Percentiles rank a stretch among this genome's conserved stretches.
Evolutionary conservation across 2,888 invertebrate species (phyloP).

Genomic region (Hirtodrosophila duncani): DNA sequence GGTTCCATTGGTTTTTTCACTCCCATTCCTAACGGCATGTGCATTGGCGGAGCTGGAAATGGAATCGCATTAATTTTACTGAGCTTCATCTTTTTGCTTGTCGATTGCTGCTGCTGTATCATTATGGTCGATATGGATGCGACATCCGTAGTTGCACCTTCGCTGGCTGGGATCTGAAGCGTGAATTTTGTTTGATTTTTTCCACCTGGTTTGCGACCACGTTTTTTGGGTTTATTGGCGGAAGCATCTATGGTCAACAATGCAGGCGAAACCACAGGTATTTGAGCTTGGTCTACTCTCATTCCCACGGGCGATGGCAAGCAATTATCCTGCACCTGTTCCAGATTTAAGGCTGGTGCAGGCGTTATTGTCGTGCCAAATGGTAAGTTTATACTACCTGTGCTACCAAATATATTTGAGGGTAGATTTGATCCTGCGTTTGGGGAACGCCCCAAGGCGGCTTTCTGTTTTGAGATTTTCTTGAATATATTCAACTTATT

Average conservation of each 20-base stretch:
- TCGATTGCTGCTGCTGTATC: constrained; percentile 1
- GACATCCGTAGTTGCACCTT: too few species aligned
- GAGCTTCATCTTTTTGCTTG: constrained; percentile 20
- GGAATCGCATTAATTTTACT: constrained; percentile 4
- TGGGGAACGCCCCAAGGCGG: constrained; percentile 35
- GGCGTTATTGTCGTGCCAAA: constrained; percentile 77
- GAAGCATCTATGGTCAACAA: constrained; percentile 10
- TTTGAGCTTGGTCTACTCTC: neutral
- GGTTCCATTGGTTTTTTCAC: constrained; percentile 32
- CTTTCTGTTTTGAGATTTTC: constrained; percentile 83
- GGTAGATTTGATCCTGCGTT: constrained; percentile 21
- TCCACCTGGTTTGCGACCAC: constrained; percentile 75
- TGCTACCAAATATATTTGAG: constrained; percentile 21
- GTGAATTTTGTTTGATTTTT: constrained; percentile 65
- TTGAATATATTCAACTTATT: constrained; percentile 92
- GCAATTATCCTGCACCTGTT: neutral
- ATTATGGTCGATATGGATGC: constrained; percentile 4
- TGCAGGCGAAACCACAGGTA: constrained; percentile 2
- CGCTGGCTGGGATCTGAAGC: too few species aligned
- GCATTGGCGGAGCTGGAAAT: too few species aligned
- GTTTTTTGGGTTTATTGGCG: constrained; percentile 71
- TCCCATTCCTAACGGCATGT: too few species aligned
- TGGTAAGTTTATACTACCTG: constrained; percentile 63
- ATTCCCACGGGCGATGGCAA: neutral
- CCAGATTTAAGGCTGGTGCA: constrained; percentile 34